A percentile compares a stretch with the other conserved stretches of the same genome.
Evolutionary conservation across 23 tunicate species (phyloP).

Genomic region (Aplidium turbinatum): DNA sequence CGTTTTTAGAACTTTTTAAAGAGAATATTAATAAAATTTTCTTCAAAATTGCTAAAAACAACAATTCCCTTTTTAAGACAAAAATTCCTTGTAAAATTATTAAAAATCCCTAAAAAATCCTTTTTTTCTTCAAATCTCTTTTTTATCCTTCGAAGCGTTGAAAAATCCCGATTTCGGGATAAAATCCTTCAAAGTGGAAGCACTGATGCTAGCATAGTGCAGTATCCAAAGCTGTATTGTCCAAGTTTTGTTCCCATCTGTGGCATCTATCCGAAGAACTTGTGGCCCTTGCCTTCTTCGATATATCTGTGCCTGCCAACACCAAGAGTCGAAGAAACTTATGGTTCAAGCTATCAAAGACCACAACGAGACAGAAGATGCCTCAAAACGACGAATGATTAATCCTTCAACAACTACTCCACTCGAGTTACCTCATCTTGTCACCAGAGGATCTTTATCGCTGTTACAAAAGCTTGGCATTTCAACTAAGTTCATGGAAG

Average conservation of each 20-base stretch:
- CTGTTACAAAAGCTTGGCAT: conserved; percentile 27
- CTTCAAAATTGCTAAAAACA: no score
- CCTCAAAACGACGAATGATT: conserved; percentile 8
- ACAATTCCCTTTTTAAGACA: no score
- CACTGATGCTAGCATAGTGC: no score
- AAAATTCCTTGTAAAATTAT: no score
- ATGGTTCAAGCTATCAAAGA: conserved; percentile 15
- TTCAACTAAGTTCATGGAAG: neutral
- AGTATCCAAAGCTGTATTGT: conserved; percentile 24
- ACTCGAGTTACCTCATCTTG: conserved; percentile 9
- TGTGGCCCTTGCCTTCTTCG: conserved; percentile 5
- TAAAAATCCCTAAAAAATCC: no score
- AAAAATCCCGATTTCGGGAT: no score
- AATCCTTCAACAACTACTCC: neutral
- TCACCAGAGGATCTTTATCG: neutral
- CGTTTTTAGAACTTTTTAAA: no score
- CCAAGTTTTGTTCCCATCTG: conserved; percentile 17
- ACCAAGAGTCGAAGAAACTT: neutral
- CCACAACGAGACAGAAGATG: conserved; percentile 13
- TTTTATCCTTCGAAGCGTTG: no score
- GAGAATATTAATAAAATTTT: no score
- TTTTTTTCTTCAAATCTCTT: no score
- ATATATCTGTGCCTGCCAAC: neutral
- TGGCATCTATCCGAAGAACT: conserved; percentile 23
- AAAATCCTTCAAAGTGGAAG: no score